phyloP scores from a whole-genome alignment of 2,113 vertebrate genomes.

The Lepidothrix coronata region DNA sequence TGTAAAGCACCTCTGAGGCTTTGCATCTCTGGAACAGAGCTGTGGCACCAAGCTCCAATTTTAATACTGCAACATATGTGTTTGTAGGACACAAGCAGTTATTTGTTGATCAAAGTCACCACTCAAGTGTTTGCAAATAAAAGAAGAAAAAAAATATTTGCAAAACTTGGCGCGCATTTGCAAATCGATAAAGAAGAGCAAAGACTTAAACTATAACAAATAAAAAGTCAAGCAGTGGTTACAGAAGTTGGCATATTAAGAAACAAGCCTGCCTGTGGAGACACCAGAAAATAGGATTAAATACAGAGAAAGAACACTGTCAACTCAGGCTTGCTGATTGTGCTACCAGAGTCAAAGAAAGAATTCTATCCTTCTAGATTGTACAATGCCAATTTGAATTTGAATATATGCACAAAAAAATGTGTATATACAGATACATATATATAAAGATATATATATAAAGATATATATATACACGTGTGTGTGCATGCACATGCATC shows the following conservation, averaged over 20 bases:
- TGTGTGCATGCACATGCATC: background rate
- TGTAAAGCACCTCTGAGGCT: background rate
- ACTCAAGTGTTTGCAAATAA: background rate
- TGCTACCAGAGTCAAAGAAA: background rate
- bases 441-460: accelerated
- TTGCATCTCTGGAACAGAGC: background rate
- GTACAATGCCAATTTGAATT: background rate
- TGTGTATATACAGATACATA: background rate
- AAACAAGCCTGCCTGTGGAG: background rate
- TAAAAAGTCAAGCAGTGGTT: background rate
- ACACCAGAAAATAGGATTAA: background rate
- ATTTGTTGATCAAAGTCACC: background rate
- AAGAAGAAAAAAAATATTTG: background rate
- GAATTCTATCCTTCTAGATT: background rate
- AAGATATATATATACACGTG: too few relatives aligned
- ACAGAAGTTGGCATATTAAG: background rate
- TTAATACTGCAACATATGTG: accelerated
- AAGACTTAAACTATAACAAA: background rate
- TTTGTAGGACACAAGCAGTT: background rate
- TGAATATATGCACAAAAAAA: accelerated
- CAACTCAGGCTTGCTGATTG: background rate
- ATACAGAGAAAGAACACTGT: background rate
- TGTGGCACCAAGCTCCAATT: background rate
- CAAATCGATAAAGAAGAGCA: background rate
- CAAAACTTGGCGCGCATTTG: background rate